Percentiles rank a stretch among this genome's conserved stretches.
phyloP scores from a whole-genome alignment of 2,113 vertebrate genomes.

The Polypterus bichir region DNA sequence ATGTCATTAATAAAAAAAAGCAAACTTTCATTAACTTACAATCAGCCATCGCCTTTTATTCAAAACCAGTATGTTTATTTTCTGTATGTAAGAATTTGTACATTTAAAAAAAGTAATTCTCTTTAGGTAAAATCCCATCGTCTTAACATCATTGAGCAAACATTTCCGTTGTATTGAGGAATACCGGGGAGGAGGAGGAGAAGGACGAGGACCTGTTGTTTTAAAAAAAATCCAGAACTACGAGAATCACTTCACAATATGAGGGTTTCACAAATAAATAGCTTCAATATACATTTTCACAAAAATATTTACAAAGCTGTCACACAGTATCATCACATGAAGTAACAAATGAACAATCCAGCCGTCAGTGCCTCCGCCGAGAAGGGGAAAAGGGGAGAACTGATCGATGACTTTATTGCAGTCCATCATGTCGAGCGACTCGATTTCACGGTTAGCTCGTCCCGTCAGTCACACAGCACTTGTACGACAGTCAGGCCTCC shows the following conservation, averaged over 20 bases:
- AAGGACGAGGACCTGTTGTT: slow-evolving; percentile 11
- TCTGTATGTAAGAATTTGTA: slow-evolving; percentile 81
- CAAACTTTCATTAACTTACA: not conserved
- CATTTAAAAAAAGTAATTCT: slow-evolving; percentile 79
- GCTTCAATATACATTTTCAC: slow-evolving; percentile 85
- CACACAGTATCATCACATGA: slow-evolving; percentile 46
- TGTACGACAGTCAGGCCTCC: no score
- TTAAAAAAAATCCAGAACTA: slow-evolving; percentile 56
- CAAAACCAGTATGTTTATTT: slow-evolving; percentile 12
- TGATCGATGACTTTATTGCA: no score
- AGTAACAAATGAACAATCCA: slow-evolving; percentile 47
- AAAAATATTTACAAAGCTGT: slow-evolving; percentile 57
- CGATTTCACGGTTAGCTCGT: no score
- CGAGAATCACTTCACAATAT: slow-evolving; percentile 74
- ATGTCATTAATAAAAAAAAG: no score
- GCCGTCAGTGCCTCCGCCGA: no score
- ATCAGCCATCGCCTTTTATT: not conserved
- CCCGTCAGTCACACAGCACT: no score
- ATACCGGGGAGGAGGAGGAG: slow-evolving; percentile 23
- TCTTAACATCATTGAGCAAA: slow-evolving; percentile 29
- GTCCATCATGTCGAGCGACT: no score
- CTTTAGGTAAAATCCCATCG: slow-evolving; percentile 45
- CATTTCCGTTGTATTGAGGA: slow-evolving; percentile 30
- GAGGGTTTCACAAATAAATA: slow-evolving; percentile 75
- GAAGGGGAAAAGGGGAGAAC: no score